Evolutionary conservation across 2,888 invertebrate genomes (phyloP).

Genomic region (Caenorhabditis sulstoni): DNA sequence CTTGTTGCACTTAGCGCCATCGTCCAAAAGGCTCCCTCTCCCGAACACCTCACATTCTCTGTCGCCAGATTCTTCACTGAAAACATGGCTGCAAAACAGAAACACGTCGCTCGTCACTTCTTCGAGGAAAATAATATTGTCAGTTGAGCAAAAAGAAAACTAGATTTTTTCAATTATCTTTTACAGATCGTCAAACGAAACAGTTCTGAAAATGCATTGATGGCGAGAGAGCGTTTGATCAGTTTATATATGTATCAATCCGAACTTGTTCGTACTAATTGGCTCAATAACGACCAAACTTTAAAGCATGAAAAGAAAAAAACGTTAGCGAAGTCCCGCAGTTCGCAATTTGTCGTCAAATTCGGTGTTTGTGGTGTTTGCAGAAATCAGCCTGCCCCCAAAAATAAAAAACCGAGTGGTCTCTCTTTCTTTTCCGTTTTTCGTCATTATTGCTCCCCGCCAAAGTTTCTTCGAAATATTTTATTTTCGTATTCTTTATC

Average conservation of each 20-base stretch:
- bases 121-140: too few species aligned
- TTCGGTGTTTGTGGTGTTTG: too few species aligned
- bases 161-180: too few species aligned
- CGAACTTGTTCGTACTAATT: constrained; percentile 8
- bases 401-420: too few species aligned
- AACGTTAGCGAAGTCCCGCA: too few species aligned
- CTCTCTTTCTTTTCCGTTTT: not conserved
- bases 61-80: too few species aligned
- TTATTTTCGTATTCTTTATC: constrained; percentile 15
- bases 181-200: not conserved
- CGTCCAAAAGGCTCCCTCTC: not conserved
- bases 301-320: too few species aligned
- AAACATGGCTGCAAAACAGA: too few species aligned
- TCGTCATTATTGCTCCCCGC: not conserved
- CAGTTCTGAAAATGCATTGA: not conserved
- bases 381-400: too few species aligned
- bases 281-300: not conserved
- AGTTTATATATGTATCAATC: not conserved
- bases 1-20: not conserved
- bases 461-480: constrained; percentile 14
- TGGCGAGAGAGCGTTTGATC: not conserved
- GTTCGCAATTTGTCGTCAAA: too few species aligned
- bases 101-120: too few species aligned
- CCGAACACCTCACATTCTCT: not conserved
- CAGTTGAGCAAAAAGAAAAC: too few species aligned